A percentile compares a stretch with the other conserved stretches of the same genome.
These are phyloP conservation scores for Esox niger DNA, from an alignment of 2,113 vertebrate genomes.

Conservation along the genomic window DNA sequence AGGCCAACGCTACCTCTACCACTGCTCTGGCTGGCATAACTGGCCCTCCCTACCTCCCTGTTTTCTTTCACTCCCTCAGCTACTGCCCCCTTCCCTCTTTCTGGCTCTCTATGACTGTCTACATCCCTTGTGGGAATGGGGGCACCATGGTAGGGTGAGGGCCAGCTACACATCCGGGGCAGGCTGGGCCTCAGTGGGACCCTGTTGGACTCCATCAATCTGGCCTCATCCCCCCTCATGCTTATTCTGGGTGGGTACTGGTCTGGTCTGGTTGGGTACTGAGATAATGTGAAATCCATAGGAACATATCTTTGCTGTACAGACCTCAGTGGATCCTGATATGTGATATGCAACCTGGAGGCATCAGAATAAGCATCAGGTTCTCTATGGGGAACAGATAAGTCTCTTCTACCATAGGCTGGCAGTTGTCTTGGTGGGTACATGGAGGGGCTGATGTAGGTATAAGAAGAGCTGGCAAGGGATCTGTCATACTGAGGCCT, in stretches of 20 bases:
- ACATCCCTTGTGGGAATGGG: constrained; percentile 53
- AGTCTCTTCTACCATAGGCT: constrained; percentile 49
- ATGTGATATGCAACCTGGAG: constrained; percentile 64
- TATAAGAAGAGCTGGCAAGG: neutral
- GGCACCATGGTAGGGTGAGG: constrained; percentile 62
- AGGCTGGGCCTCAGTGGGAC: constrained; percentile 63
- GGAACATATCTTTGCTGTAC: constrained; percentile 64
- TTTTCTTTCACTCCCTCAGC: constrained; percentile 47
- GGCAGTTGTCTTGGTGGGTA: constrained; percentile 57
- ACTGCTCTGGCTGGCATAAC: constrained; percentile 78
- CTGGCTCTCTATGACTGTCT: constrained; percentile 50
- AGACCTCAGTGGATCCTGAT: constrained; percentile 59
- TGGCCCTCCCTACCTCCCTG: constrained; percentile 66
- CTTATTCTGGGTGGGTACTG: constrained; percentile 54
- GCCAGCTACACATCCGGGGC: constrained; percentile 75
- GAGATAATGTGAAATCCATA: constrained; percentile 45
- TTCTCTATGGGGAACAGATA: constrained; percentile 64
- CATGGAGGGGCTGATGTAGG: constrained; percentile 56
- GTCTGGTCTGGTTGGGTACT: constrained; percentile 25
- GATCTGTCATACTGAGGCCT: constrained; percentile 26
- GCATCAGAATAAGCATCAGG: constrained; percentile 64
- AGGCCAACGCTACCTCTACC: constrained; percentile 73
- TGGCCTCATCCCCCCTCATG: constrained; percentile 36
- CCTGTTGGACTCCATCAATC: constrained; percentile 53
- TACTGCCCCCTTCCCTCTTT: constrained; percentile 47